phyloP scores from a whole-genome alignment of 2,797 vertebrate genomes.

The Hypotaenidia philippensis region DNA sequence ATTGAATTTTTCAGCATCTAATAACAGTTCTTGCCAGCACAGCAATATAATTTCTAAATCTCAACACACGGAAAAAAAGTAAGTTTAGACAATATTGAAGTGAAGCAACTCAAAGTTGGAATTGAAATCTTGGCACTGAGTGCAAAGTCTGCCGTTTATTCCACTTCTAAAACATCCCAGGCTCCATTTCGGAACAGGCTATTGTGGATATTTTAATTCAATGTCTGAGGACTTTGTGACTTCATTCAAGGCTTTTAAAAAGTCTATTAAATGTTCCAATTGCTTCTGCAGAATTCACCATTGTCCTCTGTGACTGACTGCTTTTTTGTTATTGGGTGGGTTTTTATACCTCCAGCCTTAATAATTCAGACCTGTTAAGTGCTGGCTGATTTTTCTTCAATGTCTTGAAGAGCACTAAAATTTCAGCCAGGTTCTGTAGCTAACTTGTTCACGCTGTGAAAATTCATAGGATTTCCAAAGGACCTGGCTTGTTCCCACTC shows the following conservation, averaged over 20 bases:
- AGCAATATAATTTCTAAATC: constrained; percentile 46
- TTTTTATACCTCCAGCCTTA: neutral
- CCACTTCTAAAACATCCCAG: neutral
- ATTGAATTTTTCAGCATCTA: constrained; percentile 62
- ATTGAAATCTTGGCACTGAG: constrained; percentile 31
- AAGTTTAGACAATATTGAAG: constrained; percentile 58
- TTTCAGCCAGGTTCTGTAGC: constrained; percentile 14
- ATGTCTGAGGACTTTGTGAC: neutral
- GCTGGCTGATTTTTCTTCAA: neutral
- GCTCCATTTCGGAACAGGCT: neutral
- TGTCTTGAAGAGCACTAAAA: neutral
- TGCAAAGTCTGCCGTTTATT: neutral
- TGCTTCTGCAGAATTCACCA: constrained; percentile 37
- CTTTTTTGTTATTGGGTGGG: neutral
- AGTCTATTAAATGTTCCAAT: constrained; percentile 53
- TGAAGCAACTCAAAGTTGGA: constrained; percentile 22
- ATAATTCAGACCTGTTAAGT: neutral
- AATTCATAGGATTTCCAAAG: constrained; percentile 45
- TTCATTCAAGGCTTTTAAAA: neutral
- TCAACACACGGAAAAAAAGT: neutral
- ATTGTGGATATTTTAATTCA: constrained; percentile 51
- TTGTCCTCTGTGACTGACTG: constrained; percentile 10
- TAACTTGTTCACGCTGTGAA: neutral
- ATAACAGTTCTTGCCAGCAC: constrained; percentile 54
- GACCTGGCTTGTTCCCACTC: neutral